Evolutionary conservation across 2,888 invertebrate genomes (phyloP).

Genomic region (Hesperia comma): DNA sequence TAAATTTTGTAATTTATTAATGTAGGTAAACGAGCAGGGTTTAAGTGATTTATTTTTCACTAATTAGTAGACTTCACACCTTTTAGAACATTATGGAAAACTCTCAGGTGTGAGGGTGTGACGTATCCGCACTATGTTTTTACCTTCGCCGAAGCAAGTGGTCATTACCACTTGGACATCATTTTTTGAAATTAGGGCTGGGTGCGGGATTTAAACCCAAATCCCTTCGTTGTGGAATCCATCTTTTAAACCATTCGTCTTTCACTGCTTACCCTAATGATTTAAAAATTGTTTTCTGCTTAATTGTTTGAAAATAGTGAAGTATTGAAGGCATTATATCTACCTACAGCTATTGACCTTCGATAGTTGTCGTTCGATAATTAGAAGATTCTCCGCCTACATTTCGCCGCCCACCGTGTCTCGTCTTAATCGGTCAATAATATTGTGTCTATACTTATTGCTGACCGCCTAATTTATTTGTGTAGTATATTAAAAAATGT

Average conservation of each 20-base stretch:
- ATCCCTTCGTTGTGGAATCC: no score
- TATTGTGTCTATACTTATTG: constrained; percentile 43
- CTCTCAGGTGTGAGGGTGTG: no score
- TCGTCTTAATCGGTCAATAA: constrained; percentile 47
- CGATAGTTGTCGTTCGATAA: constrained; percentile 46
- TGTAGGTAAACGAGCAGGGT: constrained; percentile 3
- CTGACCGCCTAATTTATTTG: constrained; percentile 45
- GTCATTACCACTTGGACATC: no score
- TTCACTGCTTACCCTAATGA: no score
- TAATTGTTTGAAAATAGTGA: constrained; percentile 22
- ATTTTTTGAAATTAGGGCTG: no score
- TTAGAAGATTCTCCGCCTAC: constrained; percentile 48
- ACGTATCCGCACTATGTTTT: no score
- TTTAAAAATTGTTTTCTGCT: not conserved
- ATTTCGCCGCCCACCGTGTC: constrained; percentile 45
- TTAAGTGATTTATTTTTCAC: not conserved
- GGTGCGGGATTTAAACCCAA: no score
- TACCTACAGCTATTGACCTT: constrained; percentile 46
- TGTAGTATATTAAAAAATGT: constrained; percentile 44
- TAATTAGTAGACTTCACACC: no score
- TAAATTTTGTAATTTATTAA: constrained; percentile 10
- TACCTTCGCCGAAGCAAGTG: no score
- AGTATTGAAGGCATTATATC: constrained; percentile 9
- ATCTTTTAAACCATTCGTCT: no score
- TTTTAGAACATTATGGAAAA: no score